Evolutionary conservation across 2,797 vertebrate genomes (phyloP).

Genomic region (Pangasius sanitwongsei): DNA sequence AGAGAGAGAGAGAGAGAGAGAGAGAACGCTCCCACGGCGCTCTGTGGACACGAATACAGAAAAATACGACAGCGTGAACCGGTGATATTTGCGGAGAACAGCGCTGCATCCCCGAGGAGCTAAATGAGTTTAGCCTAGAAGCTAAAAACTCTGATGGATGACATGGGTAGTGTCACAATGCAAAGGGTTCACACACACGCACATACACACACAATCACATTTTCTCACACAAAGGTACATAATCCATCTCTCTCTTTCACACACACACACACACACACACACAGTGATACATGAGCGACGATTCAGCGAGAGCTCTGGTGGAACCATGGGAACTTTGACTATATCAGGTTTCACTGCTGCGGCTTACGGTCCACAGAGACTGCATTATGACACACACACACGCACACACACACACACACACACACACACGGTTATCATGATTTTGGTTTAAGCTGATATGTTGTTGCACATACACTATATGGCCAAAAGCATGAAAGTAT

Average conservation of each 20-base stretch:
- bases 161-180: conserved; percentile 12
- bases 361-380: background rate
- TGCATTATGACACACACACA: background rate
- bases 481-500: too few relatives aligned
- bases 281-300: background rate
- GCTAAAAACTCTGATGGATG: conserved; percentile 29
- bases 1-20: background rate
- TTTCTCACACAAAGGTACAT: conserved; percentile 18
- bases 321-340: background rate
- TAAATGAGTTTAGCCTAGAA: conserved; percentile 41
- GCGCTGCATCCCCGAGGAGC: conserved; percentile 26
- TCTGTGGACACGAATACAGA: conserved; percentile 15
- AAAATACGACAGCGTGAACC: conserved; percentile 2
- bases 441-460: too few relatives aligned
- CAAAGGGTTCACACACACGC: background rate
- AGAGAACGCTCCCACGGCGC: background rate
- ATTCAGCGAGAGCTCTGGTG: background rate
- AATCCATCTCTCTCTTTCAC: background rate
- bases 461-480: too few relatives aligned
- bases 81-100: conserved; percentile 37
- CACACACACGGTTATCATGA: background rate
- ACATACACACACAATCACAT: conserved; percentile 13
- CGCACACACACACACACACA: conserved; percentile 24
- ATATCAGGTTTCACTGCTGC: conserved; percentile 12
- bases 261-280: conserved; percentile 2